These are phyloP conservation scores for Tineola bisselliella DNA, from an alignment of 2,888 invertebrate genomes.

Conservation along the genomic window DNA sequence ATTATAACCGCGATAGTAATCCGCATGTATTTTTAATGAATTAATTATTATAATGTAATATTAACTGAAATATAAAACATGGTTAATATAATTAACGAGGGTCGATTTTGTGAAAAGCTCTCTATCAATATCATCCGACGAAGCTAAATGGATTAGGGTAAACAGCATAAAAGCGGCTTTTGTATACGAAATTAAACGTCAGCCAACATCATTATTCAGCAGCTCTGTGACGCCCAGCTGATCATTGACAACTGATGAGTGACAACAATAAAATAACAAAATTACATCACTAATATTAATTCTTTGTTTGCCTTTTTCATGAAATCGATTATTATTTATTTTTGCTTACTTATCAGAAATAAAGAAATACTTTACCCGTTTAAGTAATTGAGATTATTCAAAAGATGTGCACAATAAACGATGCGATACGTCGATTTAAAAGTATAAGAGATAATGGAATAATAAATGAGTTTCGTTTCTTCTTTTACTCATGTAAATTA, in stretches of 20 bases:
- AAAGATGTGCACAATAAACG: neutral
- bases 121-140: conserved; percentile 36
- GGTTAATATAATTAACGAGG: conserved; percentile 4
- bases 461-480: conserved; percentile 22
- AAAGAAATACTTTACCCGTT: neutral
- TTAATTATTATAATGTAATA: neutral
- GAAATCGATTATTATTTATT: neutral
- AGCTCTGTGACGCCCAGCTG: conserved; percentile 45
- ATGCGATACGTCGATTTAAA: conserved; percentile 11
- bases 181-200: conserved; percentile 66
- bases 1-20: too few relatives aligned
- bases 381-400: neutral
- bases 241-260: conserved; percentile 36
- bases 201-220: conserved; percentile 60
- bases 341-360: neutral
- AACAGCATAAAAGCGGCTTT: conserved; percentile 63
- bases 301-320: neutral
- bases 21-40: too few relatives aligned
- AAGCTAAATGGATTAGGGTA: conserved; percentile 46
- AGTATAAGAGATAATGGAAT: conserved; percentile 20
- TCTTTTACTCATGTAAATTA: conserved; percentile 26
- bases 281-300: neutral
- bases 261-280: neutral
- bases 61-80: neutral
- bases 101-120: conserved; percentile 16